Evolutionary conservation across 2,113 vertebrate species (phyloP).

Genomic region (Gopherus flavomarginatus): DNA sequence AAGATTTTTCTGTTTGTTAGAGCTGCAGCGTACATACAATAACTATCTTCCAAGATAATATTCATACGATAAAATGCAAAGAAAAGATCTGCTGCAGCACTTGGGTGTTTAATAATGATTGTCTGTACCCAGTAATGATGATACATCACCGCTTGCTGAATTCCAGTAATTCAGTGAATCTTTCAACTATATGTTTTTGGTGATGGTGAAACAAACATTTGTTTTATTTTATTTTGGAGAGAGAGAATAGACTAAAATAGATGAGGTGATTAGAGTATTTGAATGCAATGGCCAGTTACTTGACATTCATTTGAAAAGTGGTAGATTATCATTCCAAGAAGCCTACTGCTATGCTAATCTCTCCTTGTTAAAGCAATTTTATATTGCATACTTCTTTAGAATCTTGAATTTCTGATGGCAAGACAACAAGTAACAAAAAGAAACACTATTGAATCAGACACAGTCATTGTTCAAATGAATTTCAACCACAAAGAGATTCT

Average conservation of each 20-base stretch:
- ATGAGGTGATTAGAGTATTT: constrained; percentile 37
- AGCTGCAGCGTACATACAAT: background rate
- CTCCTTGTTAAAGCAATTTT: background rate
- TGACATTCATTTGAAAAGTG: constrained; percentile 51
- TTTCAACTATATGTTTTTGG: constrained; percentile 42
- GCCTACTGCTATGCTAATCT: background rate
- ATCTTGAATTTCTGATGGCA: constrained; percentile 27
- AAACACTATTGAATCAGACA: background rate
- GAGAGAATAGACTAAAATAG: constrained; percentile 34
- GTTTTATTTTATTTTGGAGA: constrained; percentile 52
- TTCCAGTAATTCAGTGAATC: constrained; percentile 11
- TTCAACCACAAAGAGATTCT: constrained; percentile 6
- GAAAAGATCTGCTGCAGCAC: background rate
- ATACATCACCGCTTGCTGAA: constrained; percentile 29
- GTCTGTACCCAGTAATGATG: constrained; percentile 33
- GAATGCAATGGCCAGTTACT: constrained; percentile 1
- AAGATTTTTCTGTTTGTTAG: constrained; percentile 9
- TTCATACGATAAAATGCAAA: background rate
- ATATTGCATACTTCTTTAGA: background rate
- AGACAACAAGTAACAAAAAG: background rate
- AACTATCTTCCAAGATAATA: constrained; percentile 12
- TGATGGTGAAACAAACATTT: constrained; percentile 43
- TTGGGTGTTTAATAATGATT: constrained; percentile 44
- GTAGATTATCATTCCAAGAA: background rate
- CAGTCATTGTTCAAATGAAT: background rate